phyloP scores from a whole-genome alignment of 2,797 vertebrate genomes.

The Hoplostethus atlanticus region DNA sequence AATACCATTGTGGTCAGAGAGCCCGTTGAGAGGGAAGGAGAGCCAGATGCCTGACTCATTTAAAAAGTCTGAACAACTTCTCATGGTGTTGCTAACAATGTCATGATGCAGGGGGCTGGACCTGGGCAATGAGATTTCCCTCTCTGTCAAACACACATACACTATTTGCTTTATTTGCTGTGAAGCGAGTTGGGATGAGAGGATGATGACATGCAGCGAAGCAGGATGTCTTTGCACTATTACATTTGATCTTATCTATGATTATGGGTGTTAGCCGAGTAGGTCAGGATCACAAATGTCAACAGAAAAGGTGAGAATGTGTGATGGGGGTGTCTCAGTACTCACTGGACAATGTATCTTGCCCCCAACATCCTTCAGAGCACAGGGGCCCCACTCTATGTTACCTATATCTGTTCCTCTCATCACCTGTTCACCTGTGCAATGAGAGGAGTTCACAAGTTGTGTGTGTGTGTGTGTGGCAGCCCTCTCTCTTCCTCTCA shows the following conservation, averaged over 20 bases:
- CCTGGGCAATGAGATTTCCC: too few relatives aligned
- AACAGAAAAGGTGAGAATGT: slow-evolving; percentile 16
- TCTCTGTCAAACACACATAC: too few relatives aligned
- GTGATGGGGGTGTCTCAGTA: background rate
- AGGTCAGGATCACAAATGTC: background rate
- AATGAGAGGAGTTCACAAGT: background rate
- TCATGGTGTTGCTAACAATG: too few relatives aligned
- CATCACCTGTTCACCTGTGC: slow-evolving; percentile 27
- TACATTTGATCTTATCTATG: background rate
- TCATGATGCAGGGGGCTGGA: too few relatives aligned
- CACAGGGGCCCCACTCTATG: too few relatives aligned
- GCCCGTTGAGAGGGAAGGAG: background rate
- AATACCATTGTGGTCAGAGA: background rate
- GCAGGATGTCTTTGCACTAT: too few relatives aligned
- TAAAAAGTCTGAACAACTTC: background rate
- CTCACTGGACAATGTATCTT: background rate
- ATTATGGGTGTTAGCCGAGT: background rate
- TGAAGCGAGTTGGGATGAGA: too few relatives aligned
- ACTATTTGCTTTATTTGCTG: too few relatives aligned
- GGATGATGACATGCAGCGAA: too few relatives aligned
- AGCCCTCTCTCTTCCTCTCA: slow-evolving; percentile 13
- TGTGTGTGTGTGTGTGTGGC: slow-evolving; percentile 3
- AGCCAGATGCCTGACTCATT: background rate
- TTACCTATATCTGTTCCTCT: background rate
- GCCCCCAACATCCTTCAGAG: too few relatives aligned